Conservation (phyloP, 35 echinoderm and acorn worm species). For the Lytechinus variegatus region DNA sequence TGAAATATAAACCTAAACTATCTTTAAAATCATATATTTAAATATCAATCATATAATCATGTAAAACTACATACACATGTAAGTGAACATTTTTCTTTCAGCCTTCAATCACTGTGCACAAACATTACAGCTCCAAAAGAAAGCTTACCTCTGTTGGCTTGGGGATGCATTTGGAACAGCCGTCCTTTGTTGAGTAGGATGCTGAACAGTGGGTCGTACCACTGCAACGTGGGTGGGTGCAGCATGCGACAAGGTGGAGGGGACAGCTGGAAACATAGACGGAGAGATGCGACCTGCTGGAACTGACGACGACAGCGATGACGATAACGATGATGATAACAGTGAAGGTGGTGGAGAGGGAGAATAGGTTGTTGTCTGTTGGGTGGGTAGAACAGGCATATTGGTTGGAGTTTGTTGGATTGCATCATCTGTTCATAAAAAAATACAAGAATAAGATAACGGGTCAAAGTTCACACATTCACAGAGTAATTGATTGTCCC, state of each 20-base stretch:
- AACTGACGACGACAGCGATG: neutral
- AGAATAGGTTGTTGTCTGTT: neutral
- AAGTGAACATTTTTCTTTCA: no score
- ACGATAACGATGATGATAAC: neutral
- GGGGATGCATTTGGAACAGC: neutral
- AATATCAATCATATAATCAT: no score
- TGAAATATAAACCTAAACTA: no score
- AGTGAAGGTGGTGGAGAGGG: slow-evolving; percentile 12
- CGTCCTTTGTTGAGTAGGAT: neutral
- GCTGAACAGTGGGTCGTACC: slow-evolving; percentile 50
- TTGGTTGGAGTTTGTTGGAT: neutral
- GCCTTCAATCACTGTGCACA: no score
- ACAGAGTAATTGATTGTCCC: no score
- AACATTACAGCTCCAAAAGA: neutral
- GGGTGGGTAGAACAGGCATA: neutral
- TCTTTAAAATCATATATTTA: no score
- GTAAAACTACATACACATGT: no score
- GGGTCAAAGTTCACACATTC: neutral
- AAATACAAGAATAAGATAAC: neutral
- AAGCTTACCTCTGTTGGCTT: neutral
- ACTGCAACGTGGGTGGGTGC: slow-evolving; percentile 33
- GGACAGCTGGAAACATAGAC: slow-evolving; percentile 40
- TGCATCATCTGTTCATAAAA: slow-evolving; percentile 23
- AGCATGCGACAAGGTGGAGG: neutral
- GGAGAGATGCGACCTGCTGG: slow-evolving; percentile 26